Evolutionary conservation across 2,113 vertebrate species (phyloP).

Genomic region (Edolisoma coerulescens): DNA sequence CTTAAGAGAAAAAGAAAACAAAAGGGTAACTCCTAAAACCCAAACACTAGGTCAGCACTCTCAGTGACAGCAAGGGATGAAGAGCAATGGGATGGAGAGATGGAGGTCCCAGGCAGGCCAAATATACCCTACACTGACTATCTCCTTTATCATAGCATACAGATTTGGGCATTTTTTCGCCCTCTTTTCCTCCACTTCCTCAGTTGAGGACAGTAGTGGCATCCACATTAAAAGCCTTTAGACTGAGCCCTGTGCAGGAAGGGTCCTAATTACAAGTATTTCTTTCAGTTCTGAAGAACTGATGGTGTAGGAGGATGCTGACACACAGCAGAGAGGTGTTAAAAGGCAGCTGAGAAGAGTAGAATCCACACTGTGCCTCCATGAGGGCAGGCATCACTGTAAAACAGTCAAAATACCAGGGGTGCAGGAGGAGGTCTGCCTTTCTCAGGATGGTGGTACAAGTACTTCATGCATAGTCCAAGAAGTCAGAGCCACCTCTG

Average conservation of each 20-base stretch:
- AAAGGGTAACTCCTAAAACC: no score
- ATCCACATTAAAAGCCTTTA: neutral
- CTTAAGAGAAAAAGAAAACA: no score
- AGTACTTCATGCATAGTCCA: neutral
- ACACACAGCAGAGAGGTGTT: neutral
- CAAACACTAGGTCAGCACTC: neutral
- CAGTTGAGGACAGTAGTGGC: neutral
- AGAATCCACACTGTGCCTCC: neutral
- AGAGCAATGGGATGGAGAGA: neutral
- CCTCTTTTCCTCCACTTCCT: neutral
- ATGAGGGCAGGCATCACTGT: neutral
- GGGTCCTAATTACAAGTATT: neutral
- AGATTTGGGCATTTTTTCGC: neutral
- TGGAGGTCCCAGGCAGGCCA: neutral
- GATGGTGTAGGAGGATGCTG: neutral
- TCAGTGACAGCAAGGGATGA: neutral
- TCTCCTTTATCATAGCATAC: neutral
- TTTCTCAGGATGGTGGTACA: neutral
- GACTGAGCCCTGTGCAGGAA: neutral
- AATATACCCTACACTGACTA: neutral
- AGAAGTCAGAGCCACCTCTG: neutral
- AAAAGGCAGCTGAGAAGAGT: neutral
- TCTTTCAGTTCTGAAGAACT: neutral
- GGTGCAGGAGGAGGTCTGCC: neutral
- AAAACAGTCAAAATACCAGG: neutral